Conservation (phyloP, 2,113 vertebrate genomes). For the Eira barbara region DNA sequence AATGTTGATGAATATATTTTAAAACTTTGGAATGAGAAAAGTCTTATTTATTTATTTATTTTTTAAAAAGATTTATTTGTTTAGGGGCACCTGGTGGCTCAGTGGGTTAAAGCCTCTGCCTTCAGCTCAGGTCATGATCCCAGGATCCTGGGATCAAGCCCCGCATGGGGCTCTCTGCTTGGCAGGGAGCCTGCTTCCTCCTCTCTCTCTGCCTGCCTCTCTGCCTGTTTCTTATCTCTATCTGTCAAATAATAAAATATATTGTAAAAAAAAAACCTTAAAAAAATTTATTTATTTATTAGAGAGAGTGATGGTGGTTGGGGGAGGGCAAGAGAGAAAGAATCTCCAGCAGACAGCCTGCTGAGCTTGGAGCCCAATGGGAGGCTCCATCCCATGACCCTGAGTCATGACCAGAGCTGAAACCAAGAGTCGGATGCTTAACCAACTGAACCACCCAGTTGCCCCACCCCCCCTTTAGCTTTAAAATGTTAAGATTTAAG, state of each 20-base stretch:
- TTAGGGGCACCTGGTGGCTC: no score
- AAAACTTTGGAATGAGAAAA: background rate
- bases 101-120: no score
- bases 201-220: no score
- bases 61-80: no score
- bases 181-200: no score
- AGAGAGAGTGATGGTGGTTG: background rate
- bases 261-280: no score
- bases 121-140: no score
- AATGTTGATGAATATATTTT: background rate
- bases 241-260: no score
- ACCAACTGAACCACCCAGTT: background rate
- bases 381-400: background rate
- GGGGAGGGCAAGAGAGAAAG: background rate
- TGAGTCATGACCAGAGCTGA: background rate
- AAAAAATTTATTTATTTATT: background rate
- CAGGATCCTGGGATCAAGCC: no score
- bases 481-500: constrained; percentile 4
- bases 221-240: no score
- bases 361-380: background rate
- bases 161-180: no score
- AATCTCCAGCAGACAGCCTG: background rate
- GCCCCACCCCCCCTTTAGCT: background rate
- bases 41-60: background rate
- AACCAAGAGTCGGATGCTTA: background rate